Evolutionary conservation across 2,888 invertebrate species (phyloP).

Genomic region (Ectropis crepuscularia): DNA sequence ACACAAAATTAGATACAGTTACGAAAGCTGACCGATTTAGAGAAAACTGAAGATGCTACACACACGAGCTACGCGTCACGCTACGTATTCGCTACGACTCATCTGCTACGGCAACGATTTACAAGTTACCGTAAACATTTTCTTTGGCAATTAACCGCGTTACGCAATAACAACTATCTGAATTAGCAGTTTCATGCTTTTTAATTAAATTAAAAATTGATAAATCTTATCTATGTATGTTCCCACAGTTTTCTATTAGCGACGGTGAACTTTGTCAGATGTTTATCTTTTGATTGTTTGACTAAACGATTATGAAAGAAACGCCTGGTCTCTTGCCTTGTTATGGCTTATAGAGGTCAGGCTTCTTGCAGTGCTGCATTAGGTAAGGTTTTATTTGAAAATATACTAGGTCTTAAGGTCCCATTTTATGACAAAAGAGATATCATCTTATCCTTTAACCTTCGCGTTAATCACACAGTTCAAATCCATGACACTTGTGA

Average conservation of each 20-base stretch:
- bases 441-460: conserved; percentile 12
- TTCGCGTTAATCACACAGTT: not conserved
- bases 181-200: conserved; percentile 35
- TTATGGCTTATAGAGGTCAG: conserved; percentile 30
- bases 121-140: conserved; percentile 4
- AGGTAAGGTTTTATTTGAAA: conserved; percentile 25
- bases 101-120: conserved; percentile 21
- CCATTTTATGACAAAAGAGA: conserved; percentile 8
- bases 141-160: conserved; percentile 8
- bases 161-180: conserved; percentile 29
- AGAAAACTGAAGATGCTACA: conserved; percentile 23
- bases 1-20: not conserved
- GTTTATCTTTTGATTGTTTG: conserved; percentile 42
- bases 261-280: conserved; percentile 27
- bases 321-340: conserved; percentile 14
- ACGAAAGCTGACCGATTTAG: not conserved
- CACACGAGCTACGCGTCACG: conserved; percentile 25
- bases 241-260: conserved; percentile 38
- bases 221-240: conserved; percentile 30
- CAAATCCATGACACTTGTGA: conserved; percentile 3
- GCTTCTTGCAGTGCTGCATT: conserved; percentile 27
- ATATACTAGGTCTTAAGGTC: conserved; percentile 15
- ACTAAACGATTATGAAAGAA: conserved; percentile 37
- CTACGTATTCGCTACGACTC: conserved; percentile 26
- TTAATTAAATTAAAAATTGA: conserved; percentile 38